Evolutionary conservation across 35 echinoderm and acorn worm species (phyloP).

Genomic region (Holothuria glaberrima): DNA sequence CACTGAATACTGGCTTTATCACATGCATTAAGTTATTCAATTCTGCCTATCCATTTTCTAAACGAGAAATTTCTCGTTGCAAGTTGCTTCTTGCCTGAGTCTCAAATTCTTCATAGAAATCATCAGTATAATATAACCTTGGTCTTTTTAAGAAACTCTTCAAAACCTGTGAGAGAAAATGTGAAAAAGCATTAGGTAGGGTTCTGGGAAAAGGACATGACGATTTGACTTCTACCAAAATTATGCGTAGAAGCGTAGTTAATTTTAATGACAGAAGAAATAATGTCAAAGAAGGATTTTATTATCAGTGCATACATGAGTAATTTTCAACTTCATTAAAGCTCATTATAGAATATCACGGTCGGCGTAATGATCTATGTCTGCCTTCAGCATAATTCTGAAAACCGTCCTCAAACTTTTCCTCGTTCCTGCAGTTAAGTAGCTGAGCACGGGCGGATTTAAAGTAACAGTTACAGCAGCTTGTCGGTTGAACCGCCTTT

Average conservation of each 20-base stretch:
- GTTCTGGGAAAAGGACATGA: background rate
- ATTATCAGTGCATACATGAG: background rate
- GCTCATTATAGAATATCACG: background rate
- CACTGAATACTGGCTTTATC: too few relatives aligned
- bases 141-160: conserved; percentile 60
- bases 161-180: conserved; percentile 59
- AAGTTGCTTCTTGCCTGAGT: conserved; percentile 71
- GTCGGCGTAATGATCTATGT: too few relatives aligned
- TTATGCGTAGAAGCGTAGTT: background rate
- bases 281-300: background rate
- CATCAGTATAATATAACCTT: conserved; percentile 77
- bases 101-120: conserved; percentile 76
- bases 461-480: too few relatives aligned
- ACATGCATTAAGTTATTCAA: too few relatives aligned
- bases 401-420: too few relatives aligned
- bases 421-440: too few relatives aligned
- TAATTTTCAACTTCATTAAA: background rate
- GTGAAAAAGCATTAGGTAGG: background rate
- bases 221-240: background rate
- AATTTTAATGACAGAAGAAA: background rate
- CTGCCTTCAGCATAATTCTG: too few relatives aligned
- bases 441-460: too few relatives aligned
- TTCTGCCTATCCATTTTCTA: conserved; percentile 8
- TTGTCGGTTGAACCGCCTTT: too few relatives aligned
- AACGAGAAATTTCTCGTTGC: conserved; percentile 63